phyloP scores from a whole-genome alignment of 1,140 invertebrate genomes.

The Sarcophaga peregrina region DNA sequence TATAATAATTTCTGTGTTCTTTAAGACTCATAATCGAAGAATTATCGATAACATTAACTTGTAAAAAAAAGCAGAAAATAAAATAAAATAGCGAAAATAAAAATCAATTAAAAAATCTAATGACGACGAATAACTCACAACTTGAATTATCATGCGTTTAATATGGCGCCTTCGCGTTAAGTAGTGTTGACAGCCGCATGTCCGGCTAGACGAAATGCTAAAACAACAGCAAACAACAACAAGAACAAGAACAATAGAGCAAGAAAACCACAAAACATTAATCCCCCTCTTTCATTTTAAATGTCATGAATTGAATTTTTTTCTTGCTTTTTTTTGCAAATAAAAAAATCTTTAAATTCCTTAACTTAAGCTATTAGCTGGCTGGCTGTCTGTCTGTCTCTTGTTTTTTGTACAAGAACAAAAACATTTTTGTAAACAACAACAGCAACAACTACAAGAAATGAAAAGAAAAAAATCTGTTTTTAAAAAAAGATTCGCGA shows the following conservation, averaged over 20 bases:
- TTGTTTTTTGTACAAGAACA: not conserved
- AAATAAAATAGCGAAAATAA: not conserved
- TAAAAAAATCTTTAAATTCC: not conserved
- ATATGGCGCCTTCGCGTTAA: conserved; percentile 3
- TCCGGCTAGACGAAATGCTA: conserved; percentile 2
- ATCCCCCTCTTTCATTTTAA: conserved; percentile 24
- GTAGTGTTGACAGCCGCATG: conserved; percentile 14
- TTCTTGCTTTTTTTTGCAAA: not conserved
- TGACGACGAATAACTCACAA: not conserved
- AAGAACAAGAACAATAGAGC: not conserved
- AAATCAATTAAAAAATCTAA: conserved; percentile 19
- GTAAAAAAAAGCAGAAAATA: not conserved
- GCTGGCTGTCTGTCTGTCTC: not conserved
- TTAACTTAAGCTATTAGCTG: not conserved
- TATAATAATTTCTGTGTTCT: no score
- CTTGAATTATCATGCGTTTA: not conserved
- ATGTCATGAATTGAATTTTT: not conserved
- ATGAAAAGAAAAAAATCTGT: not conserved
- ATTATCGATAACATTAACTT: not conserved
- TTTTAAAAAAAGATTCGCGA: not conserved
- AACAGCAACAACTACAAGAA: not conserved
- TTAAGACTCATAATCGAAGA: no score
- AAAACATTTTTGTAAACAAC: not conserved
- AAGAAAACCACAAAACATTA: not conserved
- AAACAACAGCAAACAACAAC: not conserved